Evolutionary conservation across 2,888 invertebrate species (phyloP).

Genomic region (Idaea straminata): DNA sequence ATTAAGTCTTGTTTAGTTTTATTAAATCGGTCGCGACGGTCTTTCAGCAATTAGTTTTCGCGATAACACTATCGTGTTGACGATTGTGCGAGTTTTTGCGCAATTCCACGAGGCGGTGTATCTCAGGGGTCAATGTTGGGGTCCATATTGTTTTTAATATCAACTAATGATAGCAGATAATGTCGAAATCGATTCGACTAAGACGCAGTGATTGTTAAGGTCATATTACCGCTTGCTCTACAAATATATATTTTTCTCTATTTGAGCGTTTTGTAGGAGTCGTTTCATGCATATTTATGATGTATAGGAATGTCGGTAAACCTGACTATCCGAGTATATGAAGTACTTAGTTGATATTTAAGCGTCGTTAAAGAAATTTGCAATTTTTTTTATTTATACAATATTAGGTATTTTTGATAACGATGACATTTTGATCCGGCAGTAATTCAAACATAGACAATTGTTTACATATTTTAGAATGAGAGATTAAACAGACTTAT

Average conservation of each 20-base stretch:
- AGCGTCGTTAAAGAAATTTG: neutral
- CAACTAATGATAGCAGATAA: neutral
- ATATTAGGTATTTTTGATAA: neutral
- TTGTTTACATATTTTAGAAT: neutral
- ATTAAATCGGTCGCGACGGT: constrained; percentile 15
- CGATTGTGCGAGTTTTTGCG: constrained; percentile 26
- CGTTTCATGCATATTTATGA: constrained; percentile 1
- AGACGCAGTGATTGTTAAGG: neutral
- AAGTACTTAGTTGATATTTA: neutral
- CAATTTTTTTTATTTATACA: neutral
- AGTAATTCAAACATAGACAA: neutral
- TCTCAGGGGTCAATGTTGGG: constrained; percentile 31
- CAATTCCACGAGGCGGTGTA: constrained; percentile 19
- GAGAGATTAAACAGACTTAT: neutral
- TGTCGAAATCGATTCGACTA: neutral
- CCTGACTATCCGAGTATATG: neutral
- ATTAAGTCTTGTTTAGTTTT: constrained; percentile 26
- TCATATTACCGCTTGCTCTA: neutral
- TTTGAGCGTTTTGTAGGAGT: constrained; percentile 3
- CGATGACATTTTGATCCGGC: neutral
- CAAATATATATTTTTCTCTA: constrained; percentile 2
- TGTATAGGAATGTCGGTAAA: constrained; percentile 9
- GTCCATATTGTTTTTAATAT: constrained; percentile 9
- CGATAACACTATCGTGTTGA: constrained; percentile 40
- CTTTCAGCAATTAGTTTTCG: constrained; percentile 14